Evolutionary conservation across 1,140 invertebrate genomes (phyloP), one percentile per base, ranked within the genome.

Genomic region (Ceratosolen fusciceps): DNA sequence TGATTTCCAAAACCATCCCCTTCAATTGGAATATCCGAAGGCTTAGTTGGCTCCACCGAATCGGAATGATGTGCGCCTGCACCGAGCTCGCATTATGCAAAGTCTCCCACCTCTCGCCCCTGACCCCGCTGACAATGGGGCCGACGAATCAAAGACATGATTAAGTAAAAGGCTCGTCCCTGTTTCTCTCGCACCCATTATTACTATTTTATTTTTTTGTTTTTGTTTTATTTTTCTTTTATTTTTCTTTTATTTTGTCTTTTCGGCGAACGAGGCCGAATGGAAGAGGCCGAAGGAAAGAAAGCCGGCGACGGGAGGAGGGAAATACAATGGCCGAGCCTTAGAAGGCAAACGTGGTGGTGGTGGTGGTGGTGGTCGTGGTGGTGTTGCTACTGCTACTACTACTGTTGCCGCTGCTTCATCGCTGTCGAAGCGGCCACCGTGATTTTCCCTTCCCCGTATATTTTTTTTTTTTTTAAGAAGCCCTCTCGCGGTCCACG

Each of bases 11-110:
- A 62, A 26, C 0, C 16, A 31, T 31, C 2, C 34, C 8, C 26
- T 62, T 19, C 16, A 60, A 74, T 74, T 62, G 62, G 8, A 62
- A 72, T 54, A 54, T 34, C 29, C 49, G 24, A 52, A 19, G 52
- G 39, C 2, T 29, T 7, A 54, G 21, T 54, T 10, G 58, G 1
- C 39, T 19, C n/a, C n/a, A 26, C 14, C 1, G 54, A 21, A 60
- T 60, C 12, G 26, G 21, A 60, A 74, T 58, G 47, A 26, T 74
- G 12, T 34, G 3, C 43, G 8, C n/a, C n/a, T 16, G 4, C 52
- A n/a, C 1, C n/a, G 31, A 3, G 0, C 26, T 3, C 19, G 29
- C 24, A 68, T 68, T 52, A 54, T 39, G 58, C 47, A 39, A 75
- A 75, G 65, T 10, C 0, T 52, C 19, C 29, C 34, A 54, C 7